A percentile compares a stretch with the other conserved stretches of the same genome.
Evolutionary conservation across 2,113 vertebrate species (phyloP).

Genomic region (Zapornia atra): DNA sequence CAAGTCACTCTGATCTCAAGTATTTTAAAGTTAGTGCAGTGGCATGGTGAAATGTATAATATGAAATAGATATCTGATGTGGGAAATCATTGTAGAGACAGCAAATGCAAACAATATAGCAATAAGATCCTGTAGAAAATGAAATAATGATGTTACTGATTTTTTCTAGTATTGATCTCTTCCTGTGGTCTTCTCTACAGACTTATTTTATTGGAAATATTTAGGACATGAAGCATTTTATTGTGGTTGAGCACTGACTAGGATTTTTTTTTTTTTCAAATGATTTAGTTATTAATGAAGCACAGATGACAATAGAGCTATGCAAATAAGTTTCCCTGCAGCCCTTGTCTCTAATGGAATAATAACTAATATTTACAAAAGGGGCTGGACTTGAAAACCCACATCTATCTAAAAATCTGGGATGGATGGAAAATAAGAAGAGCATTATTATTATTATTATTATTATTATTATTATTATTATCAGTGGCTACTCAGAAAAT

Average conservation of each 20-base stretch:
- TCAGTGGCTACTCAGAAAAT: not conserved
- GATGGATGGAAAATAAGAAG: not conserved
- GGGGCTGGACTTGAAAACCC: not conserved
- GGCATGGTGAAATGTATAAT: not conserved
- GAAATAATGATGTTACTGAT: not conserved
- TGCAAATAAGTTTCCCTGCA: not conserved
- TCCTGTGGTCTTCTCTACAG: constrained; percentile 24
- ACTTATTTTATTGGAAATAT: constrained; percentile 36
- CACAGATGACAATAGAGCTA: not conserved
- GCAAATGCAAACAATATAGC: not conserved
- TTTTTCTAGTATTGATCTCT: constrained; percentile 30
- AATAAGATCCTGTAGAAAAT: not conserved
- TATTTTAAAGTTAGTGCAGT: not conserved
- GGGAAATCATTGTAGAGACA: not conserved
- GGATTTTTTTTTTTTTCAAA: not conserved
- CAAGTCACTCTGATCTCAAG: not conserved
- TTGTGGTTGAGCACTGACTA: not conserved
- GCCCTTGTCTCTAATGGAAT: not conserved
- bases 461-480: not conserved
- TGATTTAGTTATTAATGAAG: constrained; percentile 2
- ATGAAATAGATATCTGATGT: not conserved
- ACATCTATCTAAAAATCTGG: not conserved
- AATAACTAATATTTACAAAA: not conserved
- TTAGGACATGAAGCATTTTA: not conserved
- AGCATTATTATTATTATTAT: not conserved